These are phyloP conservation scores for Synanceia verrucosa DNA, from an alignment of 2,797 vertebrate genomes.

Conservation along the genomic window DNA sequence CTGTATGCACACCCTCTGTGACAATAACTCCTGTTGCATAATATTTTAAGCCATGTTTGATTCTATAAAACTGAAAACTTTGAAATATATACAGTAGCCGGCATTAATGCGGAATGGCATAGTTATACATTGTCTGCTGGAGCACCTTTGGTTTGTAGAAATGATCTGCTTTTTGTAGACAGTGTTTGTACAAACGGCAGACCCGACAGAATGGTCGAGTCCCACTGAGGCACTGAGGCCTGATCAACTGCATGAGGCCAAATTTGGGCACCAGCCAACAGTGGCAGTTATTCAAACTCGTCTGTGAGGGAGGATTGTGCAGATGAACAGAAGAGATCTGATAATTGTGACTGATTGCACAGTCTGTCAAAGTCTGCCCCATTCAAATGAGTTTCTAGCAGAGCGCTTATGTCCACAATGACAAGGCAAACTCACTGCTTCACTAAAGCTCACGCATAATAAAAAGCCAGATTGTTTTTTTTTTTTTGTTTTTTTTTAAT, in stretches of 20 bases:
- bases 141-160: neutral
- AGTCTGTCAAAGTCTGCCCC: slow-evolving; percentile 13
- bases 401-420: slow-evolving; percentile 5
- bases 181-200: too few relatives aligned
- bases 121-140: neutral
- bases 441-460: neutral
- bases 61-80: too few relatives aligned
- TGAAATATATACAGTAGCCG: neutral
- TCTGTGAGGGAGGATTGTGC: slow-evolving; percentile 13
- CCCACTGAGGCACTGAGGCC: slow-evolving; percentile 17
- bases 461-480: neutral
- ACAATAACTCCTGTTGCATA: neutral
- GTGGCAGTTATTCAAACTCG: slow-evolving; percentile 13
- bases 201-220: too few relatives aligned
- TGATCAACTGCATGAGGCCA: slow-evolving; percentile 17
- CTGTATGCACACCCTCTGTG: neutral
- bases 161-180: neutral
- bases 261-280: slow-evolving; percentile 15
- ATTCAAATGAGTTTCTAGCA: slow-evolving; percentile 13
- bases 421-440: slow-evolving; percentile 3
- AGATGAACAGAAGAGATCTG: slow-evolving; percentile 30
- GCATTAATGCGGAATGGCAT: neutral
- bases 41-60: neutral
- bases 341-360: slow-evolving; percentile 41
- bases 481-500: neutral